Evolutionary conservation across 2,113 vertebrate genomes (phyloP).

Genomic region (Oryzias curvinotus): DNA sequence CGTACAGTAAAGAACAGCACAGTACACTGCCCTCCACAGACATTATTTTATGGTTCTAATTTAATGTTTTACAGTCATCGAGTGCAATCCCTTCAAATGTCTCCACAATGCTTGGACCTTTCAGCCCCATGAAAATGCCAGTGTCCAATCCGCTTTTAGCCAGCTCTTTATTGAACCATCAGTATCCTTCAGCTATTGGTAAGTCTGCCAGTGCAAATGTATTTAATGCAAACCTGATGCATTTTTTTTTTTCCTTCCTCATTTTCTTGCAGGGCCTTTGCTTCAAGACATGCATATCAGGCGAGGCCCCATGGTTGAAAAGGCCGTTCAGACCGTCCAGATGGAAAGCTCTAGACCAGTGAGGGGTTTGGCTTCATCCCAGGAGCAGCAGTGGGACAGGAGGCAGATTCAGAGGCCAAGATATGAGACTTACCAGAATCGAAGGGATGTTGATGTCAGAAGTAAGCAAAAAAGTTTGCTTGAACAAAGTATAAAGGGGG

Average conservation of each 20-base stretch:
- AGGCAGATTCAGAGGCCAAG: constrained; percentile 57
- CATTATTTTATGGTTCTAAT: neutral
- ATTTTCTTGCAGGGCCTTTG: constrained; percentile 63
- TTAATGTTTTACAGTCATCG: constrained; percentile 82
- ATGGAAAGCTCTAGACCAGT: constrained; percentile 75
- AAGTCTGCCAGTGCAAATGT: constrained; percentile 11
- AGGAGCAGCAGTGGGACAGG: constrained; percentile 62
- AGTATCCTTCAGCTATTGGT: constrained; percentile 91
- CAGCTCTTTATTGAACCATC: constrained; percentile 88
- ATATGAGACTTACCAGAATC: constrained; percentile 49
- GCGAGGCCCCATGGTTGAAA: constrained; percentile 93
- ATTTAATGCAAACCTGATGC: neutral
- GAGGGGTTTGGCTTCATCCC: constrained; percentile 46
- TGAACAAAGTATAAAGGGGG: neutral
- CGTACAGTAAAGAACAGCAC: constrained; percentile 75
- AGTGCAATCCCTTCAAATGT: constrained; percentile 80
- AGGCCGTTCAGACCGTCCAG: constrained; percentile 90
- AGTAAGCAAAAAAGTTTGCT: constrained; percentile 47
- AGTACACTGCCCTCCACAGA: neutral
- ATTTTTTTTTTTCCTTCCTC: neutral
- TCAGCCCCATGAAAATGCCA: constrained; percentile 88
- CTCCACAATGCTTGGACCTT: constrained; percentile 83
- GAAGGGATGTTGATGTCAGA: constrained; percentile 16
- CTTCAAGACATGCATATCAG: constrained; percentile 78
- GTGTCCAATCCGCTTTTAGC: constrained; percentile 89